Evolutionary conservation across 2,888 invertebrate species (phyloP).

Genomic region (Ichneumoninae sp.): DNA sequence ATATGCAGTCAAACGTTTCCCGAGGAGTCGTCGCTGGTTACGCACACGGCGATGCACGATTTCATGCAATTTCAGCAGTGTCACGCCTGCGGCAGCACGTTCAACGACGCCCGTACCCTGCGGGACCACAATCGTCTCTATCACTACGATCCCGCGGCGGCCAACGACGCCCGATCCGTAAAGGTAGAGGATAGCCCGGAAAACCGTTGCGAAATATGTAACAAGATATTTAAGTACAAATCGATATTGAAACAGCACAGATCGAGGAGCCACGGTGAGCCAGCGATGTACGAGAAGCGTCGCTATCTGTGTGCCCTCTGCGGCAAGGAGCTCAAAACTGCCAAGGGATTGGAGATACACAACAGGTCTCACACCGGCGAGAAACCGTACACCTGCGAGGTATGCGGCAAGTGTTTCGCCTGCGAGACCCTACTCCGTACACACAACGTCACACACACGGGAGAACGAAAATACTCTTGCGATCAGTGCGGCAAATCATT

Average conservation of each 20-base stretch:
- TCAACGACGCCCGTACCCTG: conserved; percentile 74
- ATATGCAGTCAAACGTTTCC: conserved; percentile 75
- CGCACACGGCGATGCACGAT: conserved; percentile 75
- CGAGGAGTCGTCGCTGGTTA: conserved; percentile 70
- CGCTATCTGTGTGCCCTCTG: conserved; percentile 78
- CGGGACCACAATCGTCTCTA: conserved; percentile 76
- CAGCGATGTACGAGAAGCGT: conserved; percentile 72
- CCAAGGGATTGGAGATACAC: conserved; percentile 79
- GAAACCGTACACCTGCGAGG: conserved; percentile 77
- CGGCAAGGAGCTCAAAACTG: conserved; percentile 79
- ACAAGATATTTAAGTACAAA: conserved; percentile 75
- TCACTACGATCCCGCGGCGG: conserved; percentile 69
- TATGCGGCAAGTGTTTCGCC: conserved; percentile 78
- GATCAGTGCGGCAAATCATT: conserved; percentile 87
- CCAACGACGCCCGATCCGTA: not conserved
- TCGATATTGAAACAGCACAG: conserved; percentile 77
- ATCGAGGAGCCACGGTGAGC: conserved; percentile 72
- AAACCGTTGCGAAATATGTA: conserved; percentile 75
- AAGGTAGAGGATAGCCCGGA: conserved; percentile 54
- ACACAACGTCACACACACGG: conserved; percentile 86
- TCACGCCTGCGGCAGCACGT: conserved; percentile 74
- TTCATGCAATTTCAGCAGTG: conserved; percentile 76
- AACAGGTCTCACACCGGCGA: conserved; percentile 80
- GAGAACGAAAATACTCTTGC: conserved; percentile 86
- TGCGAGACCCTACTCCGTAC: conserved; percentile 84